Evolutionary conservation across 2,113 vertebrate genomes (phyloP), one percentile per base, ranked within the genome.

Genomic region (Taxidea taxus): DNA sequence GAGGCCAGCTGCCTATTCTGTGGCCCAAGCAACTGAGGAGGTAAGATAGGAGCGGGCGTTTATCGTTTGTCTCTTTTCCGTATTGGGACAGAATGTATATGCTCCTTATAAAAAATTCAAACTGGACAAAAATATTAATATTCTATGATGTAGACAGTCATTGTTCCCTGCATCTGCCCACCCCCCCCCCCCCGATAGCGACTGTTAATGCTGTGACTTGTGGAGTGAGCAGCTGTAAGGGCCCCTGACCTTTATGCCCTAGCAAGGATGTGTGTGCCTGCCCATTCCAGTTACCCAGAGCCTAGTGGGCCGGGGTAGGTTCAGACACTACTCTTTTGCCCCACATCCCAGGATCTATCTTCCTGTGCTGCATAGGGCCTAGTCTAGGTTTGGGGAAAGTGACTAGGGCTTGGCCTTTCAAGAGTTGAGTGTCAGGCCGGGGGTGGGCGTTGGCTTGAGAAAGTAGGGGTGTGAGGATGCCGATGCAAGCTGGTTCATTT

Each of bases 101-200:
- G 72, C 20, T 85, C 70, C 83, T 94, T 91, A 91, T 89, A 87
- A 84, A 97, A 95, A 88, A 82, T 97, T 92, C 86, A 87, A 49
- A 68, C 56, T 37, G 68, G 84, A 87, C 78, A 77, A 90, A 96
- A 93, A 91, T 87, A 93, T 60, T 49, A 93, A 91, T 87, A 93
- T 54, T 56, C 77, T 14, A 0, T n/a, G 54, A 0, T n/a, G 49
- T n/a, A 16, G 82, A 87, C 88, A 78, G 51, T 83, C 51, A 39
- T 44, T 37, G 68, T 64, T 34, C 78, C 78, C 75, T 87, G 81
- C 56, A 91, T 47, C 74, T 8, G 15, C 64, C 64, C 2, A 1
- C 39, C 64, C 2, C 3, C 39, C 34, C 74, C 84, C 3, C 20
- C 2, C 44, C 74, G 68, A 21, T 25, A 66, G 39, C 10, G 6